Conservation (phyloP, 2,888 invertebrate species). For the Tinea semifulvella region DNA sequence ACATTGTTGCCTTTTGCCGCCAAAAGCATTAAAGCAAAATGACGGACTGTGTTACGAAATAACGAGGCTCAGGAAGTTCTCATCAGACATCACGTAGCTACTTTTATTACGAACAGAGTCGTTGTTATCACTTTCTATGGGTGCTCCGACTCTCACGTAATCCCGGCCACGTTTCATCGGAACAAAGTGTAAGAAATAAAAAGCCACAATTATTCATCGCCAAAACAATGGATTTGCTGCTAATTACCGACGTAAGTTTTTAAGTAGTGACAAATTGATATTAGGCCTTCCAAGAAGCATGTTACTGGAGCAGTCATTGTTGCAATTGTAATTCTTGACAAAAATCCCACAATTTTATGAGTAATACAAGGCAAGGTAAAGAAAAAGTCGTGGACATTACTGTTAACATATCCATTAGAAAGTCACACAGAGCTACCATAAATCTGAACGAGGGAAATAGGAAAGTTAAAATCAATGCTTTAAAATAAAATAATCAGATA, state of each 20-base stretch:
- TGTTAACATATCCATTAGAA: conserved; percentile 7
- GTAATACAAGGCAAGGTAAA: background rate
- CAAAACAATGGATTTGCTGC: background rate
- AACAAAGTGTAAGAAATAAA: background rate
- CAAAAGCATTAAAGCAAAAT: too few species aligned
- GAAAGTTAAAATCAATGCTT: too few species aligned
- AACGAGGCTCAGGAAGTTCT: background rate
- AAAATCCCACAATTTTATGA: background rate
- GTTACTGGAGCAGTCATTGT: background rate
- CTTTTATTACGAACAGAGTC: conserved; percentile 1
- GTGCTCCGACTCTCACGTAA: conserved; percentile 1
- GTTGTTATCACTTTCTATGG: conserved; percentile 10
- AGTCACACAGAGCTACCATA: background rate
- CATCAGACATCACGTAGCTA: conserved; percentile 8
- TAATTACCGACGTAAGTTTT: background rate
- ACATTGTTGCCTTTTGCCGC: too few species aligned
- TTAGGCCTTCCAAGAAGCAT: background rate
- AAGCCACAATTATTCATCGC: background rate
- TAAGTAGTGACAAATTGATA: background rate
- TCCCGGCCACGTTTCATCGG: conserved; percentile 4
- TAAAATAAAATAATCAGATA: too few species aligned
- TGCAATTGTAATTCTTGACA: background rate
- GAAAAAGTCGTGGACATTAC: conserved; percentile 6
- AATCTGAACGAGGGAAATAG: background rate
- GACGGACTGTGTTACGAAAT: background rate